Percentiles rank a stretch among this genome's conserved stretches.
Evolutionary conservation across 1,140 invertebrate genomes (phyloP).

Genomic region (Saxidomus purpurata): DNA sequence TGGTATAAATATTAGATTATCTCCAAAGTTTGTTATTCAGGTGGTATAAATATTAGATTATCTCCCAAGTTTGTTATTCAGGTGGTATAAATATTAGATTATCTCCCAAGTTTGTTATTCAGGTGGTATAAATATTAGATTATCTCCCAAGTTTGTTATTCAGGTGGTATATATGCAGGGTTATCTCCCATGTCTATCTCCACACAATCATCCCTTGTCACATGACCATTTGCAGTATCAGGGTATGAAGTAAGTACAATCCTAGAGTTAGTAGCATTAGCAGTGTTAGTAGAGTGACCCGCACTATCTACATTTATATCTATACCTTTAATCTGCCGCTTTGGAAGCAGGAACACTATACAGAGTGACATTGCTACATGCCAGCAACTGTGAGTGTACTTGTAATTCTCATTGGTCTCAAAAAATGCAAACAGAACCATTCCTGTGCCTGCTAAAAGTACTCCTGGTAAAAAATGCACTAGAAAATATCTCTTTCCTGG

Average conservation of each 20-base stretch:
- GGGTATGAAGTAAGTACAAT: constrained; percentile 41
- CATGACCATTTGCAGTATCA: constrained; percentile 1
- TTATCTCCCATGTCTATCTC: constrained; percentile 35
- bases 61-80: no score
- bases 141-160: no score
- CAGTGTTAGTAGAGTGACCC: constrained; percentile 25
- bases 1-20: no score
- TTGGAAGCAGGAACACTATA: constrained; percentile 93
- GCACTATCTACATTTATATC: constrained; percentile 31
- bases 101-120: no score
- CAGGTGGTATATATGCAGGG: constrained; percentile 32
- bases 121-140: no score
- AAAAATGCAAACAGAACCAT: constrained; percentile 94
- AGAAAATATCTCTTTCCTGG: constrained; percentile 83
- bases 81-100: neutral
- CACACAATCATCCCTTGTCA: neutral
- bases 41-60: no score
- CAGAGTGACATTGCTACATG: constrained; percentile 92
- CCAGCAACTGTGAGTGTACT: constrained; percentile 96
- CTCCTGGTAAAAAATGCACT: constrained; percentile 91
- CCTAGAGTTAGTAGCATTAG: constrained; percentile 39
- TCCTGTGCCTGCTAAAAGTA: constrained; percentile 91
- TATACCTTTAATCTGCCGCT: constrained; percentile 57
- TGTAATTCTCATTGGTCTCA: constrained; percentile 91
- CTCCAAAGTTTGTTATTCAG: no score